Base-by-base conservation (phyloP, 2,888 invertebrate species). In the Boloria selene region DNA sequence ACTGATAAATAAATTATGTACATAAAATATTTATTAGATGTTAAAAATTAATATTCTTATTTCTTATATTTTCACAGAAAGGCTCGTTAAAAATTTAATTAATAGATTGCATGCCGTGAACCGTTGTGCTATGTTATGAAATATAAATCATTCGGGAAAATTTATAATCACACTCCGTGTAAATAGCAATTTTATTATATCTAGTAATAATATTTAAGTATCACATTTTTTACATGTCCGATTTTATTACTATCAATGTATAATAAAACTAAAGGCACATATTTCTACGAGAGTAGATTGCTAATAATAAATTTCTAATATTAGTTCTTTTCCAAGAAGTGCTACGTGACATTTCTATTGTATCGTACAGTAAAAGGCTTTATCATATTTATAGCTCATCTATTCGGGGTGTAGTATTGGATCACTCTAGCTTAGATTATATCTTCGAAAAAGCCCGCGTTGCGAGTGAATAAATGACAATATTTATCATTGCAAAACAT, bases 341-440 rank as follows among this genome's bases (percentile, higher is more conserved):
- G 44, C 17, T 45, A 64, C 45, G 56, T 64, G 64, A 64, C 51
- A 64, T 56, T 56, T 50, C 44, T 44, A 14, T 58, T 52, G 50
- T 45, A 44, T 45, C 51, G 56, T 64, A 7, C 31, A 2, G 31
- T 7, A 51, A 59, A 59, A 64, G 64, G 52, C 47, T 52, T 47
- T 64, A 64, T 59, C 58, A 59, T 64, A 58, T 59, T 59, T 52
- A 64, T 64, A 52, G 64, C 58, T 52, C 64, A 64, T 58, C 58
- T 58, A 45, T 52, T 64, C 52, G 38, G 45, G 52, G 49, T 47
- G 55, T 59, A 52, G 31, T 64, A 59, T 64, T 64, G 58, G 50
- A 51, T 44, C 58, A 26, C 58, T 53, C 38, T 52, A 31, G 17
- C 18, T 56, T 58, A 58, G 58, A 64, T 52, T 58, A 58, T 14